phyloP scores from a whole-genome alignment of 1,140 invertebrate genomes.

The Gonioctena quinquepunctata region DNA sequence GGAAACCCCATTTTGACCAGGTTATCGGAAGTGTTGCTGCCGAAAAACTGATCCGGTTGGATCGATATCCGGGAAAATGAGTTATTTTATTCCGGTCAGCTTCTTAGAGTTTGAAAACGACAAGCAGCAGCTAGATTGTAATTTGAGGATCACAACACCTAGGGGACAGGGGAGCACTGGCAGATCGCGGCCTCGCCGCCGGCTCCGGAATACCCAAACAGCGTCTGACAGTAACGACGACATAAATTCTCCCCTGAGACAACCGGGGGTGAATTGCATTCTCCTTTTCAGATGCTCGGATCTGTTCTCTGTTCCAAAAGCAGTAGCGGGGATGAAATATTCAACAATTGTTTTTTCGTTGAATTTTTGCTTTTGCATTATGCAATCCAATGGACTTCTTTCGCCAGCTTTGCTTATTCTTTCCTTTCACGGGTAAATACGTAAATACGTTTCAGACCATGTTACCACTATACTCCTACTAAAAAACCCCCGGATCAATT shows the following conservation, averaged over 20 bases:
- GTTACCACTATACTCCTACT: too few species aligned
- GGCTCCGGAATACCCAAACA: constrained; percentile 51
- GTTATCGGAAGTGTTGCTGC: too few species aligned
- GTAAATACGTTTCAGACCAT: too few species aligned
- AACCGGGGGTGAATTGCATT: constrained; percentile 11
- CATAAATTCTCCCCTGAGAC: constrained; percentile 54
- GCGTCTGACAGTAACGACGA: constrained; percentile 55
- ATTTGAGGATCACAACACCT: constrained; percentile 47
- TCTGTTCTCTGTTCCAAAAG: not conserved
- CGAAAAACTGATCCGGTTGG: not conserved
- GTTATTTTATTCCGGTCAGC: constrained; percentile 47
- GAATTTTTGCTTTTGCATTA: too few species aligned
- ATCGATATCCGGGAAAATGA: constrained; percentile 21
- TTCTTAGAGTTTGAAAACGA: constrained; percentile 31
- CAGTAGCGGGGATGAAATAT: constrained; percentile 4
- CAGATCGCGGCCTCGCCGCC: constrained; percentile 32
- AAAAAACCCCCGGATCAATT: too few species aligned
- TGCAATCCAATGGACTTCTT: too few species aligned
- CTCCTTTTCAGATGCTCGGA: constrained; percentile 9
- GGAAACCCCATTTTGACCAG: too few species aligned
- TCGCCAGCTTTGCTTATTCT: too few species aligned
- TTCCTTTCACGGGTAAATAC: too few species aligned
- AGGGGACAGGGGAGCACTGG: constrained; percentile 36
- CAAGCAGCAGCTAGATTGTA: constrained; percentile 44
- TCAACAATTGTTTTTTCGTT: not conserved